phyloP scores from a whole-genome alignment of 1,140 invertebrate genomes.

The Heliconius congener region DNA sequence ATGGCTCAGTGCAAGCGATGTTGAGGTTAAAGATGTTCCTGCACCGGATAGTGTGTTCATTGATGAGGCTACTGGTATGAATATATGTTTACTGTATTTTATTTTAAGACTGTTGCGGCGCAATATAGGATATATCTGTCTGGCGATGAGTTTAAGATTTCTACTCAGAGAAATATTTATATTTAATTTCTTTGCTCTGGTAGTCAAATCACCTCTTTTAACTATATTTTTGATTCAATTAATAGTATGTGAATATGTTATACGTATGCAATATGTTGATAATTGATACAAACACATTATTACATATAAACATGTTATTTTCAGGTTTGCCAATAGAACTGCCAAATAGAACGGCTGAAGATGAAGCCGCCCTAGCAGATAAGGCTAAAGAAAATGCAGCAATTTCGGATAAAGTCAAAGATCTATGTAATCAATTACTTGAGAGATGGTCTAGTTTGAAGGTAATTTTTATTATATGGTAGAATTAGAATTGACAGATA shows the following conservation, averaged over 20 bases:
- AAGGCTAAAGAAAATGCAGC: constrained; percentile 58
- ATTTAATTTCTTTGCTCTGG: background rate
- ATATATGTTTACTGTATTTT: background rate
- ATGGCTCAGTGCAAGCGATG: constrained; percentile 82
- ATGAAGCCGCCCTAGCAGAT: constrained; percentile 46
- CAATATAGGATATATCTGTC: too few species aligned
- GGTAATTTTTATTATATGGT: constrained; percentile 71
- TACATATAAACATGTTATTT: constrained; percentile 10
- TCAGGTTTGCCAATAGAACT: constrained; percentile 68
- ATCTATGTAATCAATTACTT: constrained; percentile 85
- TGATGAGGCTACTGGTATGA: constrained; percentile 71
- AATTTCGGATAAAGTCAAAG: constrained; percentile 75
- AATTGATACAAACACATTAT: background rate
- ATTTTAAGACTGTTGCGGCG: too few species aligned
- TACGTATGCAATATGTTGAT: background rate
- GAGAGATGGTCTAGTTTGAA: constrained; percentile 90
- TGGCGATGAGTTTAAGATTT: too few species aligned
- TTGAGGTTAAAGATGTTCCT: background rate
- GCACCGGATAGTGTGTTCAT: constrained; percentile 59
- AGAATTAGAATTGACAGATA: too few species aligned
- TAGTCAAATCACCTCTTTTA: background rate
- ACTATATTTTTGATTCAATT: too few species aligned
- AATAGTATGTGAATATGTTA: too few species aligned
- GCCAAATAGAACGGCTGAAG: constrained; percentile 50
- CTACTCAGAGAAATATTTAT: too few species aligned